A percentile compares a stretch with the other conserved stretches of the same genome.
Evolutionary conservation across 2,113 vertebrate genomes (phyloP).

Genomic region (Oryzias curvinotus): DNA sequence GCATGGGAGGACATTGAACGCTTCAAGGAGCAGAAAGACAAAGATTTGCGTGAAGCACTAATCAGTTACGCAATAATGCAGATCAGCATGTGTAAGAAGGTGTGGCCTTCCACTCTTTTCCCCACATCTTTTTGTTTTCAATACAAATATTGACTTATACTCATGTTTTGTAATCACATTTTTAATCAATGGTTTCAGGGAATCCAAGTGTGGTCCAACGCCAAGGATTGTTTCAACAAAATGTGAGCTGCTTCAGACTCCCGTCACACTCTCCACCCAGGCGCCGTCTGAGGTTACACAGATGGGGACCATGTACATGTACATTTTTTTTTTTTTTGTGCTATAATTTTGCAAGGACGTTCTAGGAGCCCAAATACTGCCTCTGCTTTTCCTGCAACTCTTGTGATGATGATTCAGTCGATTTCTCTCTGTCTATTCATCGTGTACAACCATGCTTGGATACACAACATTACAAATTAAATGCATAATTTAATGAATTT

Average conservation of each 20-base stretch:
- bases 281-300: slow-evolving; percentile 12
- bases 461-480: neutral
- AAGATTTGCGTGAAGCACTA: slow-evolving; percentile 90
- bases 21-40: slow-evolving; percentile 95
- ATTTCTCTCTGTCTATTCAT: neutral
- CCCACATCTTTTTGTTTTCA: too few species aligned
- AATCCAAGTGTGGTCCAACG: slow-evolving; percentile 96
- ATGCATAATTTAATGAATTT: neutral
- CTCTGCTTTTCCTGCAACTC: slow-evolving; percentile 21
- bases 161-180: slow-evolving; percentile 2
- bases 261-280: slow-evolving; percentile 15
- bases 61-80: slow-evolving; percentile 98
- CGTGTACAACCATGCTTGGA: neutral
- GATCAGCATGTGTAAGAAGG: slow-evolving; percentile 99
- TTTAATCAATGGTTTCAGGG: slow-evolving; percentile 75
- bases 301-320: slow-evolving; percentile 11
- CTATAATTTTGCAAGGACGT: slow-evolving; percentile 7
- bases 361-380: slow-evolving; percentile 13
- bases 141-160: neutral
- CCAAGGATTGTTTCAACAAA: slow-evolving; percentile 96
- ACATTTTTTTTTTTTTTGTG: neutral
- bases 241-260: slow-evolving; percentile 80
- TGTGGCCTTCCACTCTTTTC: slow-evolving; percentile 38
- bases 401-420: slow-evolving; percentile 1
- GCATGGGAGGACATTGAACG: slow-evolving; percentile 93